phyloP scores from a whole-genome alignment of 1,140 invertebrate species.

The Drosophila albomicans region DNA sequence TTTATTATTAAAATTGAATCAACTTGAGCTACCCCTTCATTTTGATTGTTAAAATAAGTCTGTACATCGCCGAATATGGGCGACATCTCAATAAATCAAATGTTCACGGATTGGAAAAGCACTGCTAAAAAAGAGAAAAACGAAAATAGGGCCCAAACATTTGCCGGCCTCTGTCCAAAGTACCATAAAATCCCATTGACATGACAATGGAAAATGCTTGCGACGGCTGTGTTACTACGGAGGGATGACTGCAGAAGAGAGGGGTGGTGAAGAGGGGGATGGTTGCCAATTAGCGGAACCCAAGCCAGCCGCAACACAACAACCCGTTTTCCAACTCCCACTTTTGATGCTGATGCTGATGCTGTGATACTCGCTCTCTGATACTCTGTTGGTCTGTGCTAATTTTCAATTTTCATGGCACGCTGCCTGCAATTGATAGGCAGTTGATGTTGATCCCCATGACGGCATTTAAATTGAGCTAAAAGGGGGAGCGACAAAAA shows the following conservation, averaged over 20 bases:
- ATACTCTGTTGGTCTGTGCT: constrained; percentile 42
- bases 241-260: too few species aligned
- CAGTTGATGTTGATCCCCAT: constrained; percentile 72
- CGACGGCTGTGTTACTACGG: neutral
- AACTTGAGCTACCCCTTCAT: neutral
- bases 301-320: constrained; percentile 23
- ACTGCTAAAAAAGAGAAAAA: constrained; percentile 13
- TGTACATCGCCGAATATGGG: neutral
- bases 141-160: constrained; percentile 24
- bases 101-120: constrained; percentile 35
- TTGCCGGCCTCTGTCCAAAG: constrained; percentile 1
- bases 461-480: constrained; percentile 76
- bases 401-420: constrained; percentile 80
- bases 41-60: neutral
- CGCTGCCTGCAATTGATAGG: constrained; percentile 71
- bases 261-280: too few species aligned
- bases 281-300: constrained; percentile 40
- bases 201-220: constrained; percentile 35
- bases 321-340: constrained; percentile 23
- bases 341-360: neutral
- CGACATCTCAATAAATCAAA: constrained; percentile 73
- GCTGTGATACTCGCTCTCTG: constrained; percentile 1
- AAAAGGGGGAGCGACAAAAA: constrained; percentile 15
- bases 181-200: constrained; percentile 28
- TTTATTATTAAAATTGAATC: neutral